These are phyloP conservation scores for Pelodytes ibericus DNA, from an alignment of 2,797 vertebrate species.

Conservation along the genomic window DNA sequence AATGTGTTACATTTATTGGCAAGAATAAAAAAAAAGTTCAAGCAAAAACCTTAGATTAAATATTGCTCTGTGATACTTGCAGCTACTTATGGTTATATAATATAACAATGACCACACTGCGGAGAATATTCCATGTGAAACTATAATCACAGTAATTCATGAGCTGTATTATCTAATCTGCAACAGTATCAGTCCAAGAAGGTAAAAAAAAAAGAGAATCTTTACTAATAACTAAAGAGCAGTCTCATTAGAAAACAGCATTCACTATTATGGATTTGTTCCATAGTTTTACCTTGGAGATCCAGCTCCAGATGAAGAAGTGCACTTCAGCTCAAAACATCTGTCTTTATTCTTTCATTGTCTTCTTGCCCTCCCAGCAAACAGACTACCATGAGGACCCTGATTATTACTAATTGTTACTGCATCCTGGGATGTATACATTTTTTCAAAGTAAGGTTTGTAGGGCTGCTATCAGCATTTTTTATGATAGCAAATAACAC, in stretches of 20 bases:
- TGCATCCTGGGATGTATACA: conserved; percentile 23
- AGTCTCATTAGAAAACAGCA: conserved; percentile 43
- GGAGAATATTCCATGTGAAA: background rate
- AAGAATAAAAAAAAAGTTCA: background rate
- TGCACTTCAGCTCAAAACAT: conserved; percentile 40
- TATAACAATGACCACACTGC: conserved; percentile 1
- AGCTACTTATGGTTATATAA: background rate
- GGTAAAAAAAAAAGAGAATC: background rate
- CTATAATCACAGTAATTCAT: background rate
- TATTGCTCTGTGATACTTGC: background rate
- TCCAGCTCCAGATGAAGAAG: conserved; percentile 45
- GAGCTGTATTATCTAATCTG: background rate
- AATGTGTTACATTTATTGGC: conserved; percentile 9
- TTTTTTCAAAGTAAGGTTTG: background rate
- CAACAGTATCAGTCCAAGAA: background rate
- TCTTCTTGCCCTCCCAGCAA: conserved; percentile 34
- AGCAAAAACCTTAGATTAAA: background rate
- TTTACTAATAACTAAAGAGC: conserved; percentile 34
- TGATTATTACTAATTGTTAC: conserved; percentile 41
- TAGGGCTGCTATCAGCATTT: background rate
- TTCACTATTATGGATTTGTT: conserved; percentile 50
- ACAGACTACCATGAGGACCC: conserved; percentile 24
- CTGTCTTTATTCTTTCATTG: conserved; percentile 22
- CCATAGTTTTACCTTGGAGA: conserved; percentile 51
- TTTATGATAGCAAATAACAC: background rate